phyloP scores from a whole-genome alignment of 2,888 invertebrate genomes.

The Polydrusus cervinus region DNA sequence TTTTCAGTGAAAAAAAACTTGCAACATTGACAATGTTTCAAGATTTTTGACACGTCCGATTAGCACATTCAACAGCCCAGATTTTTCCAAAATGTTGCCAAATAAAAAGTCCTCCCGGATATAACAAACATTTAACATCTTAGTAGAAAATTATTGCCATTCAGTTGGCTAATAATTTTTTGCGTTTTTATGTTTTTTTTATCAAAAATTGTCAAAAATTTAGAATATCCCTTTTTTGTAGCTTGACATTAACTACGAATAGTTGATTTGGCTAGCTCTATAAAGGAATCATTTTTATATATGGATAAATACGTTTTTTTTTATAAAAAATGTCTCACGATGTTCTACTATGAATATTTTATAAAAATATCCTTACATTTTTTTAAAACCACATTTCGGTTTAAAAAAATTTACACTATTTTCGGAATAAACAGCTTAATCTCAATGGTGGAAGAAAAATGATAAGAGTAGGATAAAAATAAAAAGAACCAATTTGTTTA shows the following conservation, averaged over 20 bases:
- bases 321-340: constrained; percentile 10
- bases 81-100: constrained; percentile 4
- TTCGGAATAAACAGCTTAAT: constrained; percentile 22
- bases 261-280: constrained; percentile 32
- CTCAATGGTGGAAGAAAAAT: constrained; percentile 14
- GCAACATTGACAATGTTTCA: not conserved
- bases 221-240: constrained; percentile 44
- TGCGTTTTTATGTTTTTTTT: constrained; percentile 31
- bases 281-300: constrained; percentile 12
- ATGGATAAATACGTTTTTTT: not conserved
- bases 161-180: constrained; percentile 25
- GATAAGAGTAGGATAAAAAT: too few species aligned
- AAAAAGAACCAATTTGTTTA: too few species aligned
- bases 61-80: not conserved
- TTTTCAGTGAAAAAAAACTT: not conserved
- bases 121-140: constrained; percentile 22
- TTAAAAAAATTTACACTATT: constrained; percentile 12
- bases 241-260: constrained; percentile 23
- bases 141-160: constrained; percentile 33
- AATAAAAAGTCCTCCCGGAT: constrained; percentile 11
- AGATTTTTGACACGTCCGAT: not conserved
- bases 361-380: constrained; percentile 16
- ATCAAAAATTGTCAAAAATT: constrained; percentile 39
- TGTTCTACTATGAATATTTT: constrained; percentile 9
- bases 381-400: constrained; percentile 5